These are phyloP conservation scores for Pomacea canaliculata DNA, from an alignment of 2,888 invertebrate genomes.

Conservation along the genomic window DNA sequence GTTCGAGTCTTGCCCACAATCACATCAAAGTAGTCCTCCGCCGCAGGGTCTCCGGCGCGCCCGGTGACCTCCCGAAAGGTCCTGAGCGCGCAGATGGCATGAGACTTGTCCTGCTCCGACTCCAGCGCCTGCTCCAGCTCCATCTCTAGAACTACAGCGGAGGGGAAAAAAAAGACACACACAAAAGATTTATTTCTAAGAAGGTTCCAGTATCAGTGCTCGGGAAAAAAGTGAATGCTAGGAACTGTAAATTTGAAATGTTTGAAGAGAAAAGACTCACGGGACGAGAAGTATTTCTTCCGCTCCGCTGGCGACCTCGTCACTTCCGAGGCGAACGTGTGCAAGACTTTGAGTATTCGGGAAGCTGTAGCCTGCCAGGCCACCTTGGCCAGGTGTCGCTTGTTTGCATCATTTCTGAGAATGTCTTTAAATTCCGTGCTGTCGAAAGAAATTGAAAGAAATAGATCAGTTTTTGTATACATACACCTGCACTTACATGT, in stretches of 20 bases:
- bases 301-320: constrained; percentile 30
- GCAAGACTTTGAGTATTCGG: constrained; percentile 46
- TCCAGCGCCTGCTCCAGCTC: constrained; percentile 46
- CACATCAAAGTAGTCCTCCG: constrained; percentile 53
- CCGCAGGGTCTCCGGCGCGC: constrained; percentile 42
- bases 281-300: constrained; percentile 46
- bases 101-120: constrained; percentile 24
- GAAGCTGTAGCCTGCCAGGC: constrained; percentile 43
- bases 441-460: constrained; percentile 8
- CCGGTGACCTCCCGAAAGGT: constrained; percentile 45
- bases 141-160: constrained; percentile 49
- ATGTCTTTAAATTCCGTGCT: constrained; percentile 57
- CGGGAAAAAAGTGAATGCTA: too few species aligned
- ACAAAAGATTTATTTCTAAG: too few species aligned
- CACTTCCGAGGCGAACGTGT: constrained; percentile 42
- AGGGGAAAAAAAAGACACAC: neutral
- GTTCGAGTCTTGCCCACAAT: constrained; percentile 27
- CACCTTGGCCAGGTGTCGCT: constrained; percentile 43
- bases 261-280: constrained; percentile 40
- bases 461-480: neutral
- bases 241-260: too few species aligned
- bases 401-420: constrained; percentile 46
- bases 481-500: too few species aligned
- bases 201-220: too few species aligned
- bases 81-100: constrained; percentile 50